Base-by-base conservation (phyloP, 2,113 vertebrate genomes). In the Anhinga anhinga region DNA sequence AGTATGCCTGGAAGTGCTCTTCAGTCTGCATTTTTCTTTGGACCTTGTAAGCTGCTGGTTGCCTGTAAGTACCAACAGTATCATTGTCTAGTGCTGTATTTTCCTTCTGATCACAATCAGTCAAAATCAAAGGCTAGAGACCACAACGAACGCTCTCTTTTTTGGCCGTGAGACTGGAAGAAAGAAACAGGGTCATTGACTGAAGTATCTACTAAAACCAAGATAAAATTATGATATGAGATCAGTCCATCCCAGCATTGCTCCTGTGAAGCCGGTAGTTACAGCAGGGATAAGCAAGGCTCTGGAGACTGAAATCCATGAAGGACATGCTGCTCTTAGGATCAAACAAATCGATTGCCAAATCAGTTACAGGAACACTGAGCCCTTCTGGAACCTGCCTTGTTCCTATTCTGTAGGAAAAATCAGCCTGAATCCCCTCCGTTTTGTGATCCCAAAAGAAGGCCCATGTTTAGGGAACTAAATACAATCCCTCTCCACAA, bases 1-100 rank as follows among this genome's bases (percentile, higher is more conserved):
- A 86, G 23, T 82, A 52, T 49, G 92, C 89, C 47, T 98, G 96
- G 40, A 98, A 97, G 49, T 47, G 94, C 77, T 97, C 95, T 65
- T 98, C 98, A 15, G 96, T 98, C 90, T 97, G 96, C 29, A 98
- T 87, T 4, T 84, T 82, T 72, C 96, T 90, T 42, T 92, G 96
- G 53, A 97, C 78, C 4, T 95, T 70, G 12, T 91, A 93, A 55
- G 27, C n/a, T n/a, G 34, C 40, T 53, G 20, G 32, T 53, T 78
- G 83, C 47, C 40, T 71, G 13, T 25, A 45, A 78, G 40, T 23
- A 45, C n/a, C 19, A n/a, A 29, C 11, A 10, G 30, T 53, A 53
- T 79, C 3, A 1, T 30, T 34, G 71, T 78, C 63, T 10, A 3
- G 29, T 6, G 69, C 25, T 38, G 14, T 90, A 55, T 72, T 32